Evolutionary conservation across 2,113 vertebrate species (phyloP), one percentile per base, ranked within the genome.

Genomic region (Chionis minor): DNA sequence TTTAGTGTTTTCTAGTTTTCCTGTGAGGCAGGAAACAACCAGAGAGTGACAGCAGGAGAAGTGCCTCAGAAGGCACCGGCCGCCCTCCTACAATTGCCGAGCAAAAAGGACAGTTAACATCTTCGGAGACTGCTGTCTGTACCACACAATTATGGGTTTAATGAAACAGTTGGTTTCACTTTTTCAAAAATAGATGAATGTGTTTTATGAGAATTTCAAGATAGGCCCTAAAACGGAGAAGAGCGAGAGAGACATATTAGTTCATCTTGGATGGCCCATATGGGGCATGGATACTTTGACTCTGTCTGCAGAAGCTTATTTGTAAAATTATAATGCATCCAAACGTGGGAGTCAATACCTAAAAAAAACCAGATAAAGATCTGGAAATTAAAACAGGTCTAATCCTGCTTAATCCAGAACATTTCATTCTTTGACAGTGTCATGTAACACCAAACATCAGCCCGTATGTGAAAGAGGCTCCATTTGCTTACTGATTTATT

Each of bases 71-170:
- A 81, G 72, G 65, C 69, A 49, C 1, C 21, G 30, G 91, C 79
- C n/a, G 84, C 77, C 42, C 86, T 90, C 4, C 81, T 78, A 63
- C 90, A 81, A 88, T 84, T 91, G 81, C 82, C 59, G 18, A 81
- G 49, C 66, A 93, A 59, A 80, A 93, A 73, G 21, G 14, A 40
- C 1, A 90, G 56, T 8, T 8, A 72, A 40, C 79, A 65, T 83
- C 94, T 92, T 93, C 1, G 1, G 73, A 92, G 82, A 47, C 58
- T 83, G 59, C 56, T 44, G 42, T 28, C 72, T 88, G 92, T 67
- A 67, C 38, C n/a, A 61, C n/a, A 45, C 62, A 49, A 40, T 74
- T 32, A 28, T 0, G 2, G 12, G 21, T 33, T 63, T 65, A 92
- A 92, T 24, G 67, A 83, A 78, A 51, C 47, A 71, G 28, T 35